A percentile compares a stretch with the other conserved stretches of the same genome.
Conservation (phyloP, 2,113 vertebrate species). For the Eulemur rufifrons region DNA sequence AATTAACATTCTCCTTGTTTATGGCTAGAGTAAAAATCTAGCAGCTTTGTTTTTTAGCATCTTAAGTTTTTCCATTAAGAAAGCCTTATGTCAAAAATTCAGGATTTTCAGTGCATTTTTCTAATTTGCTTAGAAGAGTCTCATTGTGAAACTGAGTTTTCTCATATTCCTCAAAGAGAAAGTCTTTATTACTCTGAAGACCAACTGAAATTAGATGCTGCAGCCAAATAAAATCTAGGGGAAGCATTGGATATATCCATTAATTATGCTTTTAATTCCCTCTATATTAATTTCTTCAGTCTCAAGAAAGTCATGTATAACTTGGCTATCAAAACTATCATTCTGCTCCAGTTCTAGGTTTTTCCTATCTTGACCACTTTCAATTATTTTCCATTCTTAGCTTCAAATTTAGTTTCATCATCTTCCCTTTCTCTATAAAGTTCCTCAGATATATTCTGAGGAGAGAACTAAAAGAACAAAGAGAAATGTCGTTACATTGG, state of each 20-base stretch:
- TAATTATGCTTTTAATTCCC: background rate
- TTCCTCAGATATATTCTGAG: background rate
- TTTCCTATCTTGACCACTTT: background rate
- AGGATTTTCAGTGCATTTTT: background rate
- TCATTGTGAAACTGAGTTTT: background rate
- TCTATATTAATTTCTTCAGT: background rate
- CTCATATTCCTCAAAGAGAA: background rate
- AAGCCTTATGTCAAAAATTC: background rate
- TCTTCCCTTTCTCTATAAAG: background rate
- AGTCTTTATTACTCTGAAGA: background rate
- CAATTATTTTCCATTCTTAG: background rate
- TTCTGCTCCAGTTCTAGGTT: background rate
- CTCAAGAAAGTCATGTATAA: background rate
- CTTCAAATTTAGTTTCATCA: background rate
- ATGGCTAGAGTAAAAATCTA: background rate
- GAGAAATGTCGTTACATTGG: background rate
- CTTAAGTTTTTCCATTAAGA: background rate
- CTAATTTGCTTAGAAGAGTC: background rate
- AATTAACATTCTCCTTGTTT: background rate
- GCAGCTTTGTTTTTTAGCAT: background rate
- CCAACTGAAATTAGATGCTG: background rate
- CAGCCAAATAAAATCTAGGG: background rate
- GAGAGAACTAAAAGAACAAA: background rate
- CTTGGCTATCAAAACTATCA: background rate
- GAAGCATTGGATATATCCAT: background rate